phyloP scores from a whole-genome alignment of 2,113 vertebrate species.

The Etheostoma cragini region DNA sequence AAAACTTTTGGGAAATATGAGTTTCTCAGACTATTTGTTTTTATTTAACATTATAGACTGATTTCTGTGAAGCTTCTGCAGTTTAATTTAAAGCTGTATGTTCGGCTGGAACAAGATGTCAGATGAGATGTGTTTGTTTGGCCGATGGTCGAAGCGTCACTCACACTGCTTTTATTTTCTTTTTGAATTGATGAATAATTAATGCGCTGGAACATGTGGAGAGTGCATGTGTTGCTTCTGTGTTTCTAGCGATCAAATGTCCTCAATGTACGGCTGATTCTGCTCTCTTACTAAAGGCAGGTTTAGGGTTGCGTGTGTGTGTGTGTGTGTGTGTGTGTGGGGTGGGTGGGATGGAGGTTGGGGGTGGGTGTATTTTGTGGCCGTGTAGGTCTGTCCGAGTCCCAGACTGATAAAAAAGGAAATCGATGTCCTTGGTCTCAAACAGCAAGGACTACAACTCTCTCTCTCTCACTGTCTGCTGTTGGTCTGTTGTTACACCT shows the following conservation, averaged over 20 bases:
- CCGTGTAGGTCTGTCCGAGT: slow-evolving; percentile 1
- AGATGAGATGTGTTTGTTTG: slow-evolving; percentile 4
- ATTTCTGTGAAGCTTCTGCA: no score
- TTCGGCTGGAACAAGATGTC: neutral
- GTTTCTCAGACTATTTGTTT: no score
- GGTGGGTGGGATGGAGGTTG: slow-evolving; percentile 1
- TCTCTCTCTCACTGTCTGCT: neutral
- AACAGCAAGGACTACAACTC: neutral
- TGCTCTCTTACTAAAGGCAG: neutral
- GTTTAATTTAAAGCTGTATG: no score
- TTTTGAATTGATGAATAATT: slow-evolving; percentile 38
- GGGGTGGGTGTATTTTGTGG: neutral
- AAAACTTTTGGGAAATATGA: no score
- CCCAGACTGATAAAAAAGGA: slow-evolving; percentile 5
- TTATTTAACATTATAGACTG: no score
- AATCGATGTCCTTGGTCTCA: slow-evolving; percentile 19
- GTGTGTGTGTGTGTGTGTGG: slow-evolving; percentile 13
- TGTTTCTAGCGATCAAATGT: slow-evolving; percentile 24
- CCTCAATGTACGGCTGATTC: neutral
- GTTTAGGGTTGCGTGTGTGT: slow-evolving; percentile 20
- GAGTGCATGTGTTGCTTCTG: neutral
- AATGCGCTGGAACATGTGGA: slow-evolving; percentile 20
- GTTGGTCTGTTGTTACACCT: neutral
- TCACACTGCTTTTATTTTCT: neutral
- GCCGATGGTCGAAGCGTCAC: slow-evolving; percentile 7